Conservation (phyloP, 2,797 vertebrate genomes). For the Clarias pachynema region DNA sequence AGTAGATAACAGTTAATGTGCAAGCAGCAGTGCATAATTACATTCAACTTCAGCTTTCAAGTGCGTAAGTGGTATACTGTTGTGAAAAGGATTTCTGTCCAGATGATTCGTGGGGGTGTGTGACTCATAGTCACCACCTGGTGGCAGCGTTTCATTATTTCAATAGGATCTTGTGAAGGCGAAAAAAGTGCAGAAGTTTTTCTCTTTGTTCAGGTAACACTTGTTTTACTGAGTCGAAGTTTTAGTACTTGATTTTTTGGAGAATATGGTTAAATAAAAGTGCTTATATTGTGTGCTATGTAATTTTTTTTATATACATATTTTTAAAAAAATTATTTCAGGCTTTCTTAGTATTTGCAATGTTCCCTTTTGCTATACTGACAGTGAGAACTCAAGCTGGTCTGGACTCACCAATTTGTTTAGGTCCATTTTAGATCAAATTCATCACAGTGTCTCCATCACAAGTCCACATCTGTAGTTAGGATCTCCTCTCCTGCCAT, state of each 20-base stretch:
- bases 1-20: conserved; percentile 2
- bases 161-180: not conserved
- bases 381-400: too few species aligned
- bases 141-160: conserved; percentile 44
- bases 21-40: not conserved
- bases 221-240: not conserved
- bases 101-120: not conserved
- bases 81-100: not conserved
- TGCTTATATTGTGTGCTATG: too few species aligned
- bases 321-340: too few species aligned
- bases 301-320: too few species aligned
- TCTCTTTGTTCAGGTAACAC: not conserved
- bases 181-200: not conserved
- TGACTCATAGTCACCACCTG: conserved; percentile 39
- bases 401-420: not conserved
- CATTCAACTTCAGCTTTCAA: not conserved
- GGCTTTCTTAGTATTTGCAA: too few species aligned
- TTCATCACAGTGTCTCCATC: not conserved
- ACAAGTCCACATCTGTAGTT: too few species aligned
- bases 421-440: not conserved
- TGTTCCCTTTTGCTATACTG: too few species aligned
- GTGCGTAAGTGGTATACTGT: not conserved
- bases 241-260: not conserved
- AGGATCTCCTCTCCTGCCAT: too few species aligned
- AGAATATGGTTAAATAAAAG: not conserved